A percentile compares a stretch with the other conserved stretches of the same genome.
Evolutionary conservation across 2,888 invertebrate genomes (phyloP).

Genomic region (Cremastinae sp.): DNA sequence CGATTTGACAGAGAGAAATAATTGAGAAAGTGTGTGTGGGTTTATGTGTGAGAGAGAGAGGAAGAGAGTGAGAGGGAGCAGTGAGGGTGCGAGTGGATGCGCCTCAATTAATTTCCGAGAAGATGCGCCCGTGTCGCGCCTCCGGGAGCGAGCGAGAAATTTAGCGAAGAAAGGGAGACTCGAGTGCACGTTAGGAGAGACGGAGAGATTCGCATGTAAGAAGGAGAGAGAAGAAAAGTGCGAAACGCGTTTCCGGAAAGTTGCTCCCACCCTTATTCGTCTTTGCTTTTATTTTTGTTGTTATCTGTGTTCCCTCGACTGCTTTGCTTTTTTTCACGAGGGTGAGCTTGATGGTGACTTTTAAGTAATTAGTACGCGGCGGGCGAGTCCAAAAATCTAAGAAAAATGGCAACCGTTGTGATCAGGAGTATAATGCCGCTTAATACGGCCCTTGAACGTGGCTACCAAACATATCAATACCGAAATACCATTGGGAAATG

Average conservation of each 20-base stretch:
- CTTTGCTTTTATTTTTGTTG: constrained; percentile 42
- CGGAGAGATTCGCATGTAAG: constrained; percentile 56
- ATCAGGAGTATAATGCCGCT: too few species aligned
- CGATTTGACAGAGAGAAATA: too few species aligned
- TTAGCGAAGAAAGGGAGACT: constrained; percentile 45
- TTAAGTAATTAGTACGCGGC: constrained; percentile 71
- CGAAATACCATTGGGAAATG: too few species aligned
- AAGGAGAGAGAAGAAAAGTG: constrained; percentile 69
- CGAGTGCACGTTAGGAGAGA: constrained; percentile 57
- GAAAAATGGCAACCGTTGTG: too few species aligned
- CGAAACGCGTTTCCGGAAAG: constrained; percentile 73
- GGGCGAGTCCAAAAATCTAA: too few species aligned
- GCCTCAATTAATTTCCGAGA: constrained; percentile 72
- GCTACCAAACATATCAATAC: too few species aligned
- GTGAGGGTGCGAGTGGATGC: constrained; percentile 66
- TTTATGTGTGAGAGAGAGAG: constrained; percentile 34
- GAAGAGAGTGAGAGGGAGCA: constrained; percentile 47
- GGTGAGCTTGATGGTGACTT: constrained; percentile 73
- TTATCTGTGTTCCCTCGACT: constrained; percentile 37
- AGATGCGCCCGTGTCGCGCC: constrained; percentile 56
- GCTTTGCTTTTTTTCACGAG: too few species aligned
- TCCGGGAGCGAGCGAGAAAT: constrained; percentile 48
- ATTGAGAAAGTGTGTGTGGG: too few species aligned
- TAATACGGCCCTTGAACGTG: too few species aligned
- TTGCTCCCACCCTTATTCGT: constrained; percentile 60